Evolutionary conservation across 1,140 invertebrate genomes (phyloP), one percentile per base, ranked within the genome.

Genomic region (Cryptotermes secundus): DNA sequence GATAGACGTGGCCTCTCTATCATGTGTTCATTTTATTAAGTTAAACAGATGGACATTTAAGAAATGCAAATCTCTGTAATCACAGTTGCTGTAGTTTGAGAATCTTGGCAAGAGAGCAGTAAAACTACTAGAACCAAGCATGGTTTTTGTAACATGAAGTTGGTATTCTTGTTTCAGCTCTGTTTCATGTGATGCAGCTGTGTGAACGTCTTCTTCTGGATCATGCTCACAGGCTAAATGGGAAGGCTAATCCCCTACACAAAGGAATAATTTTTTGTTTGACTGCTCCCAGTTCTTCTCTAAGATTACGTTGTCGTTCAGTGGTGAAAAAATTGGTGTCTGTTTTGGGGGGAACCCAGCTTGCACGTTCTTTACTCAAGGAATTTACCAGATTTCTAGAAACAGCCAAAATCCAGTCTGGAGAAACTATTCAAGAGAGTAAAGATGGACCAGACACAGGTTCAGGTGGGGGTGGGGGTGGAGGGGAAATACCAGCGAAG

Each of bases 251-350:
- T 85, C 90, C 91, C 12, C 87, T 96, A 38, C 92, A 94, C 86
- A 91, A 91, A 86, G 93, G 93, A 9, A 89, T 96, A 59, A 88
- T 96, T 26, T 90, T 91, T 86, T 94, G 94, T 84, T 87, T 95
- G 16, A 92, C 92, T 10, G 90, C 91, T 59, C 89, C 87, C 80
- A 86, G 86, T 59, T 87, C 85, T 26, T 83, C 83, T 42, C 83
- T 90, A 16, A 86, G 90, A 86, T 87, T 53, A 85, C 31, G 84
- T 34, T 85, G 84, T 42, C 82, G 84, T 16, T 38, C 84, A 1
- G 36, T 83, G 83, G 88, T 0, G 89, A 90, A 86, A 88, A 89
- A 85, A 86, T 89, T 85, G 42, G 91, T 42, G 88, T 87, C 24
- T 87, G 86, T 81, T 84, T 89, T 84, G 88, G 87, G 86, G 87